Evolutionary conservation across 2,113 vertebrate species (phyloP).

Genomic region (Ciconia maguari): DNA sequence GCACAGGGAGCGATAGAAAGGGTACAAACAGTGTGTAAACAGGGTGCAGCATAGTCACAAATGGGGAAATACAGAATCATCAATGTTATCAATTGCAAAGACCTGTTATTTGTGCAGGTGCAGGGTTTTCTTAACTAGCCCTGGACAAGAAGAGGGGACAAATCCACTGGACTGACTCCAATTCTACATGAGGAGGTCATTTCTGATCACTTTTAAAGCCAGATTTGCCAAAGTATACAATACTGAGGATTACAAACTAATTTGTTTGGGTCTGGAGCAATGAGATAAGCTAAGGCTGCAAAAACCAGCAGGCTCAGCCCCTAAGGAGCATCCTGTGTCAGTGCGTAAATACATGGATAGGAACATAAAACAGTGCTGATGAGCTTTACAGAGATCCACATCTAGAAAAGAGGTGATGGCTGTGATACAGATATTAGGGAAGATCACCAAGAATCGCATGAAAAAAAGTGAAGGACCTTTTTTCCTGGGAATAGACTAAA

Average conservation of each 20-base stretch:
- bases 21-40: background rate
- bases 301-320: conserved; percentile 4
- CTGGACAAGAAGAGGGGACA: background rate
- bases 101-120: background rate
- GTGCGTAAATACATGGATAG: background rate
- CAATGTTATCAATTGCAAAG: background rate
- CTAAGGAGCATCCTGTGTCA: background rate
- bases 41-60: background rate
- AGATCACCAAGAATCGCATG: background rate
- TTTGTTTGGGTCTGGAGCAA: conserved; percentile 45
- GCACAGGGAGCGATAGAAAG: background rate
- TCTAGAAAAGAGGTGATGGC: background rate
- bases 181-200: background rate
- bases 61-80: background rate
- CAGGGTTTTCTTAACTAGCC: background rate
- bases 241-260: conserved; percentile 24
- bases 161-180: background rate
- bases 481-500: background rate
- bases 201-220: conserved; percentile 31
- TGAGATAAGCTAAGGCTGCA: conserved; percentile 17
- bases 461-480: background rate
- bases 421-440: background rate
- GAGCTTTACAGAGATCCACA: background rate
- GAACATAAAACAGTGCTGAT: background rate
- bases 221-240: background rate